phyloP scores from a whole-genome alignment of 2,113 vertebrate species.

The Litocranius walleri region DNA sequence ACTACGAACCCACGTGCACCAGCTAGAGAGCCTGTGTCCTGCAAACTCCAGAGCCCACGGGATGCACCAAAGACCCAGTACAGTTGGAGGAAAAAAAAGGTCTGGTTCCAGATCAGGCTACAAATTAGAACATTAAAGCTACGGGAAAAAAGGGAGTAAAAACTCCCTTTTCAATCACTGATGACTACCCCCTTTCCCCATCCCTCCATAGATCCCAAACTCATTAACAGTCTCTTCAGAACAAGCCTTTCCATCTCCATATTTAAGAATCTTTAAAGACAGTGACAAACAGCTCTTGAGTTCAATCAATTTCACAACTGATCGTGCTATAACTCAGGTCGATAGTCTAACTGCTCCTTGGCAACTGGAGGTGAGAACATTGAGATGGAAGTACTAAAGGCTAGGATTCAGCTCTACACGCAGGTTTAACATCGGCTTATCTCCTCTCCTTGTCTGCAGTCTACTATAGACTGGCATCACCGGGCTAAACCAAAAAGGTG shows the following conservation, averaged over 20 bases:
- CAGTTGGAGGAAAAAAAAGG: background rate
- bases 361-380: background rate
- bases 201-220: background rate
- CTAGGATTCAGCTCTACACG: background rate
- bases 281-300: background rate
- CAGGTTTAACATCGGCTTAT: background rate
- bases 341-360: background rate
- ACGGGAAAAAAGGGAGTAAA: background rate
- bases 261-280: slow-evolving; percentile 24
- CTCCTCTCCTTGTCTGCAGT: background rate
- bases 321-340: background rate
- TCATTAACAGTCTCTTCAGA: background rate
- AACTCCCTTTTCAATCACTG: background rate
- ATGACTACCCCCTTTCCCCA: background rate
- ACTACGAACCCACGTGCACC: background rate
- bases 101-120: background rate
- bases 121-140: background rate
- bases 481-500: background rate
- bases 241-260: background rate
- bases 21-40: background rate
- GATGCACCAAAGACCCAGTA: background rate
- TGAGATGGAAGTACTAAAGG: background rate
- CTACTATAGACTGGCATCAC: background rate
- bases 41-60: background rate
- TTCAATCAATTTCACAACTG: background rate